These are phyloP conservation scores for Latrodectus elegans DNA, from an alignment of 2,888 invertebrate species.

Conservation along the genomic window DNA sequence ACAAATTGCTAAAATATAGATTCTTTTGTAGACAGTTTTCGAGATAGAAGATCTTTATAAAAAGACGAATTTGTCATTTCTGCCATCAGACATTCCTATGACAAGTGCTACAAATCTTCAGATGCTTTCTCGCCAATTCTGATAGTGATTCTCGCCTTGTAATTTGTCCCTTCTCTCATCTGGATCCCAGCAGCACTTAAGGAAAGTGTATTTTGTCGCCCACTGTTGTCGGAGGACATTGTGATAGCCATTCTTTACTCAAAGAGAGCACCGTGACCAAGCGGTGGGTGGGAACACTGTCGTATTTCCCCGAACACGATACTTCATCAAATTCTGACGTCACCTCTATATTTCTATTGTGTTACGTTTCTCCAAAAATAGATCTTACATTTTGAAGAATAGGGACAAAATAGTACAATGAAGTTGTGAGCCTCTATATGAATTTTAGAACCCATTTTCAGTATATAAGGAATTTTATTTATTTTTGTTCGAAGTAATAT, in stretches of 20 bases:
- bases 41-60: not conserved
- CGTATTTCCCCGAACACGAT: not conserved
- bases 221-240: conserved; percentile 27
- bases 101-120: conserved; percentile 42
- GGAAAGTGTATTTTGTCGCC: conserved; percentile 33
- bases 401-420: no score
- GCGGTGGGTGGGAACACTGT: not conserved
- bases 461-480: no score
- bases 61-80: not conserved
- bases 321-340: not conserved
- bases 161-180: conserved; percentile 27
- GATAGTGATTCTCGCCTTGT: conserved; percentile 27
- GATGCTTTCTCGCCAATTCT: conserved; percentile 23
- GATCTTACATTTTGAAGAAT: no score
- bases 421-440: no score
- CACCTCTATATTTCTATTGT: no score
- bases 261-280: not conserved
- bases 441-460: no score
- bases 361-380: no score
- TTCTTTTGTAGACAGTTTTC: no score
- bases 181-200: conserved; percentile 32
- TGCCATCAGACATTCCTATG: conserved; percentile 11
- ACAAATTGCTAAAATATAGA: no score
- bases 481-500: no score
- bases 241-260: conserved; percentile 21